Percentiles rank a stretch among this genome's conserved stretches.
phyloP scores from a whole-genome alignment of 2,797 vertebrate genomes.

The Hafferia zeledoni region DNA sequence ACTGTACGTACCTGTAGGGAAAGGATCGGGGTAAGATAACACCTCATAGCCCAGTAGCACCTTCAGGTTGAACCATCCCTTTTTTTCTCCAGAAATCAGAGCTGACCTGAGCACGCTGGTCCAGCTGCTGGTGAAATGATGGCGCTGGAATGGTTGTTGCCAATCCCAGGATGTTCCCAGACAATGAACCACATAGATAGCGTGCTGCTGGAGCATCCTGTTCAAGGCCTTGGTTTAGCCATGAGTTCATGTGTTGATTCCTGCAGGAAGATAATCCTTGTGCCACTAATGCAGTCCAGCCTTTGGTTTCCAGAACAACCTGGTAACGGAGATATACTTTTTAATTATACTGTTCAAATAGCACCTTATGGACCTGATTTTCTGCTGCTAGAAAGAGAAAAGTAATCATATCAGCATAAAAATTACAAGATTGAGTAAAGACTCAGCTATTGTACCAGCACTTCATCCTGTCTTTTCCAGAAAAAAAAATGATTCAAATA shows the following conservation, averaged over 20 bases:
- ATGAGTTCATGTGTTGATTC: accelerated
- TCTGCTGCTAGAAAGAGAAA: neutral
- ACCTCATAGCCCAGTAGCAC: neutral
- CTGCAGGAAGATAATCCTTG: neutral
- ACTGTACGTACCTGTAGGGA: neutral
- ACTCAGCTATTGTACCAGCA: neutral
- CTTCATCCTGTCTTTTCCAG: neutral
- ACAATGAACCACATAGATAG: neutral
- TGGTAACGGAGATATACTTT: neutral
- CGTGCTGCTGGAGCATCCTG: neutral
- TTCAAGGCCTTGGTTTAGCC: neutral
- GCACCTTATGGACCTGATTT: neutral
- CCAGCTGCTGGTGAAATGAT: neutral
- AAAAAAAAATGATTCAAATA: neutral
- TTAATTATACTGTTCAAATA: neutral
- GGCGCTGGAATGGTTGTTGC: neutral
- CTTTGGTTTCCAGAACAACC: neutral
- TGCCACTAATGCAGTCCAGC: accelerated
- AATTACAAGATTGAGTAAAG: neutral
- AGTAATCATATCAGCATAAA: neutral
- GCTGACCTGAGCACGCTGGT: neutral
- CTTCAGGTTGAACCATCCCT: neutral
- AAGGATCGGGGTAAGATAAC: neutral
- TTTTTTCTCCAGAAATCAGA: neutral
- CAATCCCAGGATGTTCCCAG: neutral